Evolutionary conservation across 2,797 vertebrate species (phyloP), one percentile per base, ranked within the genome.

Genomic region (Microchirus variegatus): DNA sequence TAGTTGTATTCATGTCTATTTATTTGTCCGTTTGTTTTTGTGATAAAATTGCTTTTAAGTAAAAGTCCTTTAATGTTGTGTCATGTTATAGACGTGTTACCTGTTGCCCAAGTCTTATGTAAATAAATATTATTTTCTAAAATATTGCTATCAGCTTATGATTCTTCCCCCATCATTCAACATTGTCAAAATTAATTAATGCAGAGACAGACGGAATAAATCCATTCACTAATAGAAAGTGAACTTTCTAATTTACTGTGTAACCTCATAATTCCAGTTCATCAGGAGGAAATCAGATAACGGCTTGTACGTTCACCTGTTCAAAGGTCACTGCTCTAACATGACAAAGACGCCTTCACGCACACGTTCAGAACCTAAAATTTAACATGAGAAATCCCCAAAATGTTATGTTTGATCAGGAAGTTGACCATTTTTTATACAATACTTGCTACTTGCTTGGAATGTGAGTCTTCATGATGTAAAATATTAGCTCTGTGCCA

Each of bases 51-150:
- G 4, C 0, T 75, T 77, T 77, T 67, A 46, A 59, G 59, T 71
- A 26, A 81, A 78, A 72, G 41, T 18, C 4, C 15, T 16, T 36
- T 35, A 45, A 49, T 7, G 53, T 50, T 62, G 48, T 46, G 50
- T 71, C 16, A 48, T 22, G 19, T 66, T 88, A 78, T 22, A 80
- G 83, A 86, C 82, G 81, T 66, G 58, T 76, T 63, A 44, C 18
- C 43, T 53, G 53, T 71, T 76, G 13, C 26, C 43, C 68, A 67
- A 72, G 55, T 76, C 47, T 75, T 81, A 66, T 87, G 85, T 89
- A 82, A 90, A 87, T 88, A 87, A 89, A 90, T 80, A 55, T 57
- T 4, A 7, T 36, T 76, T 84, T 86, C 85, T 15, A 13, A 42
- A 42, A 14, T 5, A 6, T 42, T 14, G 12, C 5, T 14, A 14